Evolutionary conservation across 1,140 invertebrate species (phyloP).

Genomic region (Steinernema feltiae): DNA sequence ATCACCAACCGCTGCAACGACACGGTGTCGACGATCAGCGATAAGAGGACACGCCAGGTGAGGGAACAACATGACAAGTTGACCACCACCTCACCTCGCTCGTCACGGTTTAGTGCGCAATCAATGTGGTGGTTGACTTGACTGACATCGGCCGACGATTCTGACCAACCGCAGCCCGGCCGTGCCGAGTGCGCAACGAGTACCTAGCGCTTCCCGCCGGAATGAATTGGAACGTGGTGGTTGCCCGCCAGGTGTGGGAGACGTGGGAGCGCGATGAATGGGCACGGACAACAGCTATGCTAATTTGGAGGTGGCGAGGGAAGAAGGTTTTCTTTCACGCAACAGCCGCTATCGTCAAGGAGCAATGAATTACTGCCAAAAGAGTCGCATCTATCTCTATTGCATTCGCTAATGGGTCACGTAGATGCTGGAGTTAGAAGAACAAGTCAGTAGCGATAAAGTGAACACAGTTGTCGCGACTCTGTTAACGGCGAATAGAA

Average conservation of each 20-base stretch:
- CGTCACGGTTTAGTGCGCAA: not conserved
- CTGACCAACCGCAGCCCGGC: not conserved
- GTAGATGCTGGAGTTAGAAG: not conserved
- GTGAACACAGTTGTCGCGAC: not conserved
- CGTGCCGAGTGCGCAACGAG: no score
- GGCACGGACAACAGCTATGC: not conserved
- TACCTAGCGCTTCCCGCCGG: no score
- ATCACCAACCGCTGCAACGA: not conserved
- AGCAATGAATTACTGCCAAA: not conserved
- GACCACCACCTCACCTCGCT: not conserved
- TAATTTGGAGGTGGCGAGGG: not conserved
- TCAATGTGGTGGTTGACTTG: not conserved
- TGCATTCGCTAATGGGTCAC: not conserved
- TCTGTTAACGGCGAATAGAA: slow-evolving; percentile 10
- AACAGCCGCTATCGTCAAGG: not conserved
- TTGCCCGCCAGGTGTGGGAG: not conserved
- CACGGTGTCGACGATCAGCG: not conserved
- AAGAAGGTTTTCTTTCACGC: not conserved
- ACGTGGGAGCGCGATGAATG: slow-evolving; percentile 1
- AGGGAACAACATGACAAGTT: not conserved
- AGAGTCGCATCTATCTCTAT: not conserved
- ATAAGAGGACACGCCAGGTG: slow-evolving; percentile 14
- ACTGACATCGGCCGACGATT: not conserved
- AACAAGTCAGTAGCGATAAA: not conserved
- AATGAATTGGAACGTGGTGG: not conserved